These are phyloP conservation scores for Progne subis DNA, from an alignment of 2,113 vertebrate genomes.

Conservation along the genomic window DNA sequence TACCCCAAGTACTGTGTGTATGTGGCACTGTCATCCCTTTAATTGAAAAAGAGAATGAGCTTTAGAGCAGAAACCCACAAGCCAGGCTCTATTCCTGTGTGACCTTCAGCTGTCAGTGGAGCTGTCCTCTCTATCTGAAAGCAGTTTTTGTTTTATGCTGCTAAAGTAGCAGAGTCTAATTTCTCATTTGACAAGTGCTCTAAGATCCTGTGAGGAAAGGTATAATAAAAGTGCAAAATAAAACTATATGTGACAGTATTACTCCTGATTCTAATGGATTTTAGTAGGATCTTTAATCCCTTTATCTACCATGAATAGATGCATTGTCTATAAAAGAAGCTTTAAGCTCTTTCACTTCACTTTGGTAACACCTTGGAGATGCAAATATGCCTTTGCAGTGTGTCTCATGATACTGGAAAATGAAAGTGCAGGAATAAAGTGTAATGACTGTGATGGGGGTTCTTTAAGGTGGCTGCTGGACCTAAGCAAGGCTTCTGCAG, in stretches of 20 bases:
- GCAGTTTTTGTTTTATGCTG: conserved; percentile 32
- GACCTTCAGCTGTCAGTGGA: conserved; percentile 47
- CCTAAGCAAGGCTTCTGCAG: not conserved
- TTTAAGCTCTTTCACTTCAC: conserved; percentile 49
- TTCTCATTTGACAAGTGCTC: conserved; percentile 54
- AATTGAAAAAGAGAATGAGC: conserved; percentile 43
- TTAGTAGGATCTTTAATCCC: conserved; percentile 54
- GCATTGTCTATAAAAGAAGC: conserved; percentile 55
- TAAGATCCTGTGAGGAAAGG: conserved; percentile 24
- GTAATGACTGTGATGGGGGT: not conserved
- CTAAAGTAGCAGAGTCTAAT: conserved; percentile 36
- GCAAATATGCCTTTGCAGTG: conserved; percentile 14
- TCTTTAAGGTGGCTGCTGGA: not conserved
- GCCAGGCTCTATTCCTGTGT: conserved; percentile 11
- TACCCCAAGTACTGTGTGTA: conserved; percentile 27
- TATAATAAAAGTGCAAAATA: conserved; percentile 59
- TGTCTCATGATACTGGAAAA: not conserved
- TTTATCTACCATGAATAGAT: conserved; percentile 53
- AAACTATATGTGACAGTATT: conserved; percentile 54
- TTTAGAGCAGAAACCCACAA: conserved; percentile 34
- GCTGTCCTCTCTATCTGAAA: conserved; percentile 10
- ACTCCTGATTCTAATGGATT: conserved; percentile 55
- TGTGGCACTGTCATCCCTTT: conserved; percentile 41
- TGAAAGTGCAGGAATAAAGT: not conserved
- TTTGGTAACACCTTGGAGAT: conserved; percentile 45